A percentile compares a stretch with the other conserved stretches of the same genome.
Evolutionary conservation across 2,888 invertebrate genomes (phyloP).

Genomic region (Epinotia brunnichana): DNA sequence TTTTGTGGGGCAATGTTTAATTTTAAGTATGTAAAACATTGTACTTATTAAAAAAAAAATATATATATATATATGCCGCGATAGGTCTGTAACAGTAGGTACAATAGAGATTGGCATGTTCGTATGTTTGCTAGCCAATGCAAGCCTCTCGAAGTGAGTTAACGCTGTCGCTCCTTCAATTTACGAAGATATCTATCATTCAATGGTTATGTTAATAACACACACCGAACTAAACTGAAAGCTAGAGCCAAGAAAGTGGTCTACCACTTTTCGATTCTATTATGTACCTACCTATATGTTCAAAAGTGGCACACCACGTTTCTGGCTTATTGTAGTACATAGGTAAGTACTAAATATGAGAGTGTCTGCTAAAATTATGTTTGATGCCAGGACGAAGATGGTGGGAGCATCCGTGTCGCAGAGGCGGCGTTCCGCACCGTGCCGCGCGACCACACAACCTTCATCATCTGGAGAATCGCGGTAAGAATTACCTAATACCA

Average conservation of each 20-base stretch:
- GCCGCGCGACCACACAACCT: slow-evolving; percentile 89
- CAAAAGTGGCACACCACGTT: too few species aligned
- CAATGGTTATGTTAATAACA: too few species aligned
- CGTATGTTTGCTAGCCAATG: not conserved
- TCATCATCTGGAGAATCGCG: slow-evolving; percentile 95
- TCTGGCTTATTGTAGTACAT: too few species aligned
- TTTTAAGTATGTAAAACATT: too few species aligned
- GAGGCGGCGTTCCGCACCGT: slow-evolving; percentile 91
- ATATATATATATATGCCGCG: too few species aligned
- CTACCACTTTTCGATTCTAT: too few species aligned
- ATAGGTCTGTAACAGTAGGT: not conserved
- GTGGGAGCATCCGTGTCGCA: slow-evolving; percentile 74
- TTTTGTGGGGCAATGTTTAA: too few species aligned
- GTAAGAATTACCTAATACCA: slow-evolving; percentile 72
- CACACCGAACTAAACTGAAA: not conserved
- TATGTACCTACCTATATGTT: too few species aligned
- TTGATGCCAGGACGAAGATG: slow-evolving; percentile 72
- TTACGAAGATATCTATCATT: not conserved
- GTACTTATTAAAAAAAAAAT: too few species aligned
- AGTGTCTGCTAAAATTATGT: not conserved
- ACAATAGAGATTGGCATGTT: too few species aligned
- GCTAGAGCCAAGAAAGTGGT: not conserved
- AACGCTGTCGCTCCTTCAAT: not conserved
- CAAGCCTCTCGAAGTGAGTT: not conserved
- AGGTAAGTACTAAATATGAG: too few species aligned